These are phyloP conservation scores for Xylota sylvarum DNA, from an alignment of 2,888 invertebrate species.

Conservation along the genomic window DNA sequence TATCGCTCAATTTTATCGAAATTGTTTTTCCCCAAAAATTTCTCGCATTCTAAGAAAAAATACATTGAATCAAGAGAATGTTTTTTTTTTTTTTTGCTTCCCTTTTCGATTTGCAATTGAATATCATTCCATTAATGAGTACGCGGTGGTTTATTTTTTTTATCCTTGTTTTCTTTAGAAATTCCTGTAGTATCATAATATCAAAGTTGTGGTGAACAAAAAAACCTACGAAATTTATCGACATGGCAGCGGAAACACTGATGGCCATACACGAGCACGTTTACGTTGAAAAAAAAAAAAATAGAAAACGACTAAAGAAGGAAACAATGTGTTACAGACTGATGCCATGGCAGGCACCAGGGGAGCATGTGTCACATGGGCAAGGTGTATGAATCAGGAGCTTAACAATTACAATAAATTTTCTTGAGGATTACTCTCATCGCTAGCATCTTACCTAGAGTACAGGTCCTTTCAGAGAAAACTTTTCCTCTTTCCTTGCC, in stretches of 20 bases:
- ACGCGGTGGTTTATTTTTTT: background rate
- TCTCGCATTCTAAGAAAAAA: conserved; percentile 4
- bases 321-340: conserved; percentile 47
- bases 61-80: conserved; percentile 29
- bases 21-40: conserved; percentile 7
- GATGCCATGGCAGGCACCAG: conserved; percentile 19
- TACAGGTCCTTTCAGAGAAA: conserved; percentile 47
- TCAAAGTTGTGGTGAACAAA: conserved; percentile 17
- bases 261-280: conserved; percentile 16
- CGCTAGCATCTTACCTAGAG: conserved; percentile 48
- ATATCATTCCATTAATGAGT: conserved; percentile 43
- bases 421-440: conserved; percentile 68
- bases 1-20: conserved; percentile 51
- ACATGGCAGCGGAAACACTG: conserved; percentile 37
- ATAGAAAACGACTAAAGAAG: conserved; percentile 1
- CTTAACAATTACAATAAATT: conserved; percentile 73
- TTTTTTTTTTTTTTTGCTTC: conserved; percentile 12
- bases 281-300: conserved; percentile 20
- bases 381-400: conserved; percentile 72
- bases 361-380: conserved; percentile 63
- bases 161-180: conserved; percentile 20
- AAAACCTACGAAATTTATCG: conserved; percentile 4
- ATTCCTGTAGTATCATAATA: conserved; percentile 11
- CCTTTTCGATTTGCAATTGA: conserved; percentile 37
- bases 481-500: conserved; percentile 12